Evolutionary conservation across 2,797 vertebrate species (phyloP).

Genomic region (Lateolabrax maculatus): DNA sequence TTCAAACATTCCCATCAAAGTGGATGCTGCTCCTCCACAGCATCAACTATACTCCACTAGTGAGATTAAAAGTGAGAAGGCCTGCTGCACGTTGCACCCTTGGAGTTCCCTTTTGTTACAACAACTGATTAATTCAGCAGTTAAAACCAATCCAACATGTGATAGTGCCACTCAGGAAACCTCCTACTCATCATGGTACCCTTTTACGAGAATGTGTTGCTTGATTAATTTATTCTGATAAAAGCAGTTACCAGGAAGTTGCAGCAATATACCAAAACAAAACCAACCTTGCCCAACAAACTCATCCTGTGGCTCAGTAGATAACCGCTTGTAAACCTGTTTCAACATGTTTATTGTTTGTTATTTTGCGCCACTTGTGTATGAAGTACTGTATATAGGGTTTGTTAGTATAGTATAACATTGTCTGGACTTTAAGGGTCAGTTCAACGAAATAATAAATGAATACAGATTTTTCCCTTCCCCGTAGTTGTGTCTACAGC

Average conservation of each 20-base stretch:
- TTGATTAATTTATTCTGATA: conserved; percentile 1
- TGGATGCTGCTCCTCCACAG: not conserved
- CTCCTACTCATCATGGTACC: not conserved
- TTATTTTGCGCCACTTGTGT: not conserved
- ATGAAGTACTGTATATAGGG: not conserved
- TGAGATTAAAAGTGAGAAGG: not conserved
- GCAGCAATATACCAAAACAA: not conserved
- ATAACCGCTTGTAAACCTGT: not conserved
- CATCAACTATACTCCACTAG: not conserved
- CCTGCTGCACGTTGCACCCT: not conserved
- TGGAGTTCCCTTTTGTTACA: not conserved
- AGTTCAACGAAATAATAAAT: not conserved
- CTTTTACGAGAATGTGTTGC: not conserved
- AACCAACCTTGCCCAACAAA: not conserved
- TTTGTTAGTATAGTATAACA: not conserved
- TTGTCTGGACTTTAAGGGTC: not conserved
- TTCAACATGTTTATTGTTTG: not conserved
- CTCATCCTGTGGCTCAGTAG: not conserved
- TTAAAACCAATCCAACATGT: not conserved
- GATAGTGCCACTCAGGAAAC: not conserved
- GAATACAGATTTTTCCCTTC: not conserved
- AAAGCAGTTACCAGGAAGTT: conserved; percentile 8
- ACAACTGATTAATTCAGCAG: not conserved
- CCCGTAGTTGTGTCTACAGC: not conserved
- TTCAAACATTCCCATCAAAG: not conserved